Evolutionary conservation across 1,140 invertebrate genomes (phyloP).

Genomic region (Aradophagus sp.): DNA sequence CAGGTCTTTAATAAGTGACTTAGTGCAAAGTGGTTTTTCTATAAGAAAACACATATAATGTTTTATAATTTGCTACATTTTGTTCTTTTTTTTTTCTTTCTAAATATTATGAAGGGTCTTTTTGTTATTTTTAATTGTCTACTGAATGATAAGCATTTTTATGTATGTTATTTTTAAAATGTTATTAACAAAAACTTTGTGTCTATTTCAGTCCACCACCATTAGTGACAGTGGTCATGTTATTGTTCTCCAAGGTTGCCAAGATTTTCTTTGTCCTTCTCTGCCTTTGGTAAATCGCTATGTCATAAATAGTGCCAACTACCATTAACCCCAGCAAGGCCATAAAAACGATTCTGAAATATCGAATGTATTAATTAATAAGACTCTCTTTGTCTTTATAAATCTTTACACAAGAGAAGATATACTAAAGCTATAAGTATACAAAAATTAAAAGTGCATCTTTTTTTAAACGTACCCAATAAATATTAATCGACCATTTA

Average conservation of each 20-base stretch:
- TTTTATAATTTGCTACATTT: no score
- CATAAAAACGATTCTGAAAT: constrained; percentile 49
- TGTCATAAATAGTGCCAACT: constrained; percentile 62
- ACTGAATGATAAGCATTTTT: no score
- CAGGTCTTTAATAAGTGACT: no score
- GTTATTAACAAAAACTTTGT: constrained; percentile 2
- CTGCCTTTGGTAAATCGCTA: constrained; percentile 56
- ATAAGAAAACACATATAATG: no score
- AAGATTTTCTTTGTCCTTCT: constrained; percentile 10
- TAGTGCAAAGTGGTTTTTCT: no score
- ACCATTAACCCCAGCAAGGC: constrained; percentile 38
- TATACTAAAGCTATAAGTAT: no score
- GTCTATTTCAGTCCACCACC: constrained; percentile 25
- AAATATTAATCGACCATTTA: constrained; percentile 38
- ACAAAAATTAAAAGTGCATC: no score
- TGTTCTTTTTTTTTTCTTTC: no score
- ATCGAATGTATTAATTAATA: not conserved
- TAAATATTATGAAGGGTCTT: no score
- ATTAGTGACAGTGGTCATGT: constrained; percentile 39
- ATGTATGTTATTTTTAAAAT: constrained; percentile 1
- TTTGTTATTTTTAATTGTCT: no score
- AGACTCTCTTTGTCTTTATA: not conserved
- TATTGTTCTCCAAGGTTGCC: constrained; percentile 57
- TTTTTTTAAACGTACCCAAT: no score
- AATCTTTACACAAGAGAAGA: no score